Percentiles rank a stretch among this genome's conserved stretches.
phyloP scores from a whole-genome alignment of 92 coral and sea anemone species.

The Porites rus region DNA sequence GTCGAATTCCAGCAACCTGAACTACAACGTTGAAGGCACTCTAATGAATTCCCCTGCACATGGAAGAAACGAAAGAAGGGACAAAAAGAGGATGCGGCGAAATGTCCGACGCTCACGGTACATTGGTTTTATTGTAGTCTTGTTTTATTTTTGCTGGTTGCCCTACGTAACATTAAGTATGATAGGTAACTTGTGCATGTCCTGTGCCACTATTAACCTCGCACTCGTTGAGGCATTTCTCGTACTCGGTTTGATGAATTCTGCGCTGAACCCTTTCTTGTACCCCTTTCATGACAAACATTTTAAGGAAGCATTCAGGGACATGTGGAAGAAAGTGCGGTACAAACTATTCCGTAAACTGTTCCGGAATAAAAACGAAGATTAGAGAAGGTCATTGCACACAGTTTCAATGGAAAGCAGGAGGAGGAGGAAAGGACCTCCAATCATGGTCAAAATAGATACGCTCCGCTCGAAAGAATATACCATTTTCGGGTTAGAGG shows the following conservation, averaged over 20 bases:
- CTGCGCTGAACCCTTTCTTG: constrained; percentile 86
- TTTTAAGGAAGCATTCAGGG: constrained; percentile 81
- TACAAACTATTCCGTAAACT: constrained; percentile 1
- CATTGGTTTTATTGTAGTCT: constrained; percentile 84
- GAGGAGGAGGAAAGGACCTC: no score
- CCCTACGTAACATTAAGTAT: constrained; percentile 71
- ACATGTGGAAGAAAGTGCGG: constrained; percentile 57
- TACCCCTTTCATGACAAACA: constrained; percentile 92
- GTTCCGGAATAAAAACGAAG: neutral
- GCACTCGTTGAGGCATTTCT: constrained; percentile 34
- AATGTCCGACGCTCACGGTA: constrained; percentile 85
- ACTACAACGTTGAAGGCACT: constrained; percentile 50
- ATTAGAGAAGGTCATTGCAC: neutral
- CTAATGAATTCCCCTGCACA: constrained; percentile 31
- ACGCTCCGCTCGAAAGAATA: no score
- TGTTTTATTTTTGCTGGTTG: constrained; percentile 86
- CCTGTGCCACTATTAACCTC: constrained; percentile 14
- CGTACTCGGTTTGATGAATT: constrained; percentile 78
- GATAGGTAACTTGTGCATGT: constrained; percentile 50
- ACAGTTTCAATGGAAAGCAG: neutral
- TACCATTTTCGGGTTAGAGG: no score
- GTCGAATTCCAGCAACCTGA: constrained; percentile 58
- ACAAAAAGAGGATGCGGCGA: constrained; percentile 66
- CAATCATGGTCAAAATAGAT: no score
- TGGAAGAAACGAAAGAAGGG: constrained; percentile 39